Evolutionary conservation across 92 coral and sea anemone genomes (phyloP), one percentile per base, ranked within the genome.

Genomic region (Phenganax subtilis): DNA sequence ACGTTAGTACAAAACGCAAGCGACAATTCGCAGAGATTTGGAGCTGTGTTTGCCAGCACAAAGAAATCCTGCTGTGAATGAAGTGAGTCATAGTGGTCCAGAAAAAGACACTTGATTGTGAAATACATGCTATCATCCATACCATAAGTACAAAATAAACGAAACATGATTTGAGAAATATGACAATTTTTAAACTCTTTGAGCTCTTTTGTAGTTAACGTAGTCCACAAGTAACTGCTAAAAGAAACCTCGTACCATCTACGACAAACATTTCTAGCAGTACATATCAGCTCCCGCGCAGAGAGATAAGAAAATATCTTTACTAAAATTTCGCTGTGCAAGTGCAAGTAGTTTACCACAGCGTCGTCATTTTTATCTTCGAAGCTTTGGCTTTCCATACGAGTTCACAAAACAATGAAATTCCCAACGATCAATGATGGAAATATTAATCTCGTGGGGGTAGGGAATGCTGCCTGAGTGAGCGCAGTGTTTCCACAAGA

Each of bases 281-380:
- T 65, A 27, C 54, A 83, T 77, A 89, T 85, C 80, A 94, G 77
- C 55, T 94, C 92, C 80, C 81, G 71, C 57, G 88, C 75, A 14
- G 90, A 81, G 62, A 94, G 76, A 83, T 75, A 94, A 12, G 92
- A 91, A 37, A 94, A 87, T 17, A 94, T 94, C 57, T 87, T 82
- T 6, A 86, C 74, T 31, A 90, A 60, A 44, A 94, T 82, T 80
- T 94, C 98, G 54, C 86, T 88, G 16, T 97, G 98, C 77, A 94
- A 84, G 16, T 97, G 98, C 77, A 94, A 84, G 70, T 77, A 6
- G 60, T 86, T 88, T 76, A 94, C 86, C 8, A 65, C 68, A 55
- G 71, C 27, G 12, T 55, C 44, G 10, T 56, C 51, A 14, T 59
- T 51, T 6, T 25, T 47, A 51, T 58, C 71, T 51, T 25, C 71